Base-by-base conservation (phyloP, 2,113 vertebrate species). In the Stictonetta naevosa region DNA sequence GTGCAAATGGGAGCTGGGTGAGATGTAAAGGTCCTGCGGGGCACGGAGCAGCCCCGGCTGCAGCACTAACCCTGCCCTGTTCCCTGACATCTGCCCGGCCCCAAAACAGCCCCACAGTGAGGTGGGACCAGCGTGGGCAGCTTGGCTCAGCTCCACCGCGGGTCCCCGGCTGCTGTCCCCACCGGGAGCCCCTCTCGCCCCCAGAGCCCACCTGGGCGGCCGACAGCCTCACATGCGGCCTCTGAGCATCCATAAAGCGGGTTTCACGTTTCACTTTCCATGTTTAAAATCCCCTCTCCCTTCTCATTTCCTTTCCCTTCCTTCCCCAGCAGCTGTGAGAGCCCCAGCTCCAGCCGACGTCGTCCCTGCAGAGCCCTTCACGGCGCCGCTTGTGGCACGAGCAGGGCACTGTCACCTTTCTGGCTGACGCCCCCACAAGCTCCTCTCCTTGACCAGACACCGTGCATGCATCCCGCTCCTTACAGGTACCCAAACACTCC, bases 301-400 rank as follows among this genome's bases (percentile, higher is more conserved):
- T 94, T 83, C 18, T 33, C 38, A 29, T 56, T 60, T 56, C 34
- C 38, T 55, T 69, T 66, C 53, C 26, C 25, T 62, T 52, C 52
- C 33, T 55, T 55, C 36, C 42, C 52, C 20, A 33, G 72, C 21
- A 58, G 67, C 83, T 36, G 50, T 31, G 55, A 20, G 60, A 36
- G n/a, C 59, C 67, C 48, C 48, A 2, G 0, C 46, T 83, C 58
- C 34, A 46, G 23, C 28, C 80, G 23, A 42, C 58, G 40, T 31
- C 38, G 52, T 38, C 60, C 38, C 73, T 69, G 2, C 0, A 0
- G 14, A 9, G 38, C 6, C 40, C 15, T 8, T 73, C 29, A 50
- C 3, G 2, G 12, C 55, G 33, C 29, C 7, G 33, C 46, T 20
- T 53, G 36, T 46, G 55, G 31, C 16, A 36, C 10, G 64, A 55